Percentiles rank a stretch among this genome's conserved stretches.
Conservation (phyloP, 1,140 invertebrate species). For the Homalodisca vitripennis region DNA sequence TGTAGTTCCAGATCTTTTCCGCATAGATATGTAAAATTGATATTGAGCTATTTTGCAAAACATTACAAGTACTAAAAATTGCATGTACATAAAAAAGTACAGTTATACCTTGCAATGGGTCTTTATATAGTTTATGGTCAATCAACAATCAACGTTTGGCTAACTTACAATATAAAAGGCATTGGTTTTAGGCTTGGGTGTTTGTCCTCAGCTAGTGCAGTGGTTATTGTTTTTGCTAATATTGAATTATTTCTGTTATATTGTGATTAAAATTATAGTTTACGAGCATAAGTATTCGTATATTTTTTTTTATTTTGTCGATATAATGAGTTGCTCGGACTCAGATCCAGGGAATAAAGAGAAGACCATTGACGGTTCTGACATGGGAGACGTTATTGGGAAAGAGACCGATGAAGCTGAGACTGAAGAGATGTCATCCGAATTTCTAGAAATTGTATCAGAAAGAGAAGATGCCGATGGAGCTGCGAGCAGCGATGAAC, state of each 20-base stretch:
- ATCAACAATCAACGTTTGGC: no score
- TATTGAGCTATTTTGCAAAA: no score
- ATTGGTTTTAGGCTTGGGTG: constrained; percentile 26
- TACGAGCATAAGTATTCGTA: neutral
- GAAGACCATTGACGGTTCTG: constrained; percentile 29
- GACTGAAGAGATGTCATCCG: constrained; percentile 36
- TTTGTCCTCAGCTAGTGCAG: constrained; percentile 27
- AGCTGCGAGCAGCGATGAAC: constrained; percentile 21
- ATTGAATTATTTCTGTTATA: constrained; percentile 4
- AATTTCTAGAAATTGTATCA: constrained; percentile 33
- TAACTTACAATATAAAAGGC: no score
- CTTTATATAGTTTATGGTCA: no score
- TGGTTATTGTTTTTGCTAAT: constrained; percentile 24
- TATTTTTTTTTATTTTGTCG: neutral
- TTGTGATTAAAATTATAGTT: neutral
- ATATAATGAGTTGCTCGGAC: constrained; percentile 42
- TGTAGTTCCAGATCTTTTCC: no score
- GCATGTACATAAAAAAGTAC: no score
- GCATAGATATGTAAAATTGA: no score
- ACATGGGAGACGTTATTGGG: constrained; percentile 48
- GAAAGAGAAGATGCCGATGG: constrained; percentile 36
- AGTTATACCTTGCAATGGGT: no score
- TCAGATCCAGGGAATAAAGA: constrained; percentile 37
- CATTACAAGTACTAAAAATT: no score
- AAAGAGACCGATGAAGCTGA: constrained; percentile 44